phyloP scores from a whole-genome alignment of 1,140 invertebrate species.

The Drosophila quadrilineata region DNA sequence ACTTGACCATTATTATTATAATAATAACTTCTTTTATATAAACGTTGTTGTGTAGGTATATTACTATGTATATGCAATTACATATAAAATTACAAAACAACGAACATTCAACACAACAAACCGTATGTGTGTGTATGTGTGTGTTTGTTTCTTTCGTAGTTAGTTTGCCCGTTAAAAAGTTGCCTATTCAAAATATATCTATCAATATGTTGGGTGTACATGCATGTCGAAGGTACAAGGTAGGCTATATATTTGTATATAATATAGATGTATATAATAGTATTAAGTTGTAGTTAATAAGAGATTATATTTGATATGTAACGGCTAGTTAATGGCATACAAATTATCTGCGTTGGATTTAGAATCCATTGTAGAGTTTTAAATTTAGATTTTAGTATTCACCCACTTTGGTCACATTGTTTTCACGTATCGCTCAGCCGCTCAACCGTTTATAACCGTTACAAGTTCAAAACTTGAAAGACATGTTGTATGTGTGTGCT shows the following conservation, averaged over 20 bases:
- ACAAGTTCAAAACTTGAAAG: slow-evolving; percentile 32
- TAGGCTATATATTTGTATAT: slow-evolving; percentile 39
- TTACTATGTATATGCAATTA: slow-evolving; percentile 8
- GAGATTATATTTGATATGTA: slow-evolving; percentile 43
- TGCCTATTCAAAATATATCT: slow-evolving; percentile 71
- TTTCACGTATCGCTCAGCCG: slow-evolving; percentile 37
- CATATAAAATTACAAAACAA: slow-evolving; percentile 74
- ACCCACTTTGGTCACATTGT: slow-evolving; percentile 59
- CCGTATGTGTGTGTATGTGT: slow-evolving; percentile 20
- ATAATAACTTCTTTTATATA: no score
- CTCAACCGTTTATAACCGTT: slow-evolving; percentile 52
- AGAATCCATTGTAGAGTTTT: slow-evolving; percentile 25
- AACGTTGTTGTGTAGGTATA: neutral
- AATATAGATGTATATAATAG: slow-evolving; percentile 4
- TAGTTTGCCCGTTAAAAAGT: slow-evolving; percentile 61
- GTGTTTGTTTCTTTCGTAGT: slow-evolving; percentile 19
- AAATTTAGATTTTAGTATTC: slow-evolving; percentile 31
- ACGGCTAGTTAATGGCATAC: slow-evolving; percentile 69
- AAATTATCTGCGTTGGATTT: slow-evolving; percentile 37
- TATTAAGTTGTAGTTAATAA: slow-evolving; percentile 4
- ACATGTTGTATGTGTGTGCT: slow-evolving; percentile 18
- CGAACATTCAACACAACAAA: slow-evolving; percentile 58
- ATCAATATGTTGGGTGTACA: slow-evolving; percentile 14
- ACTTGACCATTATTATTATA: slow-evolving; percentile 50
- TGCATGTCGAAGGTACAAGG: slow-evolving; percentile 62